Conservation (phyloP, 2,888 invertebrate genomes). For the Campopleginae sp. region DNA sequence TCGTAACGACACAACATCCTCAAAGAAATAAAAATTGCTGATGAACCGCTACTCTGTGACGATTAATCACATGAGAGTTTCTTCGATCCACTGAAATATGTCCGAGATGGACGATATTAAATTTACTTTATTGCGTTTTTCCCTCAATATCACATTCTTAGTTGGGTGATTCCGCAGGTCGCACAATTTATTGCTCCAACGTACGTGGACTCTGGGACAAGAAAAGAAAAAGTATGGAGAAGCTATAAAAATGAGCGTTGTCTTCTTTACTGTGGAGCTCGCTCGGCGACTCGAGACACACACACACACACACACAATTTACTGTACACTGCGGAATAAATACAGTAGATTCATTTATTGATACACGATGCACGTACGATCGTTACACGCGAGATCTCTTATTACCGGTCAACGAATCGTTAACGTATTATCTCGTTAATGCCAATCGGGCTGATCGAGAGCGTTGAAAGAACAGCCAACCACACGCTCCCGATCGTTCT, state of each 20-base stretch:
- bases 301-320: background rate
- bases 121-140: constrained; percentile 61
- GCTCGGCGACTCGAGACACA: constrained; percentile 8
- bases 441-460: constrained; percentile 55
- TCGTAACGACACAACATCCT: background rate
- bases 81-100: constrained; percentile 45
- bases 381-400: constrained; percentile 71
- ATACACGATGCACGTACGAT: constrained; percentile 72
- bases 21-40: background rate
- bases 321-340: constrained; percentile 14
- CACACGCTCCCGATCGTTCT: constrained; percentile 43
- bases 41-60: background rate
- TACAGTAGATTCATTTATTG: constrained; percentile 60
- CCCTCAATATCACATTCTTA: constrained; percentile 61
- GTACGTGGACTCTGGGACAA: constrained; percentile 22
- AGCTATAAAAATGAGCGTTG: constrained; percentile 55
- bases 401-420: constrained; percentile 70
- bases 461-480: constrained; percentile 49
- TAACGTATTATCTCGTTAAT: constrained; percentile 72
- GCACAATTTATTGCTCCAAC: constrained; percentile 69
- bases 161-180: constrained; percentile 49
- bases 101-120: constrained; percentile 60
- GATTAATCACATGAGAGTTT: constrained; percentile 37
- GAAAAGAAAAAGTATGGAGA: constrained; percentile 50
- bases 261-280: constrained; percentile 34